Base-by-base conservation (phyloP, 2,113 vertebrate species). In the Clarias batrachus region DNA sequence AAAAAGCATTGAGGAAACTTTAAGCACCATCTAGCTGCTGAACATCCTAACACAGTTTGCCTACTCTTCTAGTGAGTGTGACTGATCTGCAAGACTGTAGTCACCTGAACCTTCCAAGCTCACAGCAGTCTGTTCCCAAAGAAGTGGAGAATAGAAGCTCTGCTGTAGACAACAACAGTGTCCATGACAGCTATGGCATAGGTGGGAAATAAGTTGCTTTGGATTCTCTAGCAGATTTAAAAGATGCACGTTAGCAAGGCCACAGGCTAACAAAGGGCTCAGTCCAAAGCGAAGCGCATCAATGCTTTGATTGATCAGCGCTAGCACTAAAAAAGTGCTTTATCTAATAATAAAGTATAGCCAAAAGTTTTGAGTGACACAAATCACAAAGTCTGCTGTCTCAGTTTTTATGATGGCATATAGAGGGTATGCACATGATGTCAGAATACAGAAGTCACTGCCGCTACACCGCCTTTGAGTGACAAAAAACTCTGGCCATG, bases 121-220 rank as follows among this genome's bases (percentile, higher is more conserved):
- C 96, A 1, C 96, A 95, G 25, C 97, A 96, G 0, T 96, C 97
- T 0, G 94, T 97, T 78, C 95, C 97, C 91, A 95, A 96, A 80
- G 97, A 97, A 90, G 96, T 93, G 89, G 94, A 92, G 1, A 68
- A 95, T 89, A 96, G 94, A 95, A 96, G 96, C 5, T 95, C 96
- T 93, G 96, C 97, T 96, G 97, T 97, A 96, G 97, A 96, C 54
- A 59, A 30, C 54, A 37, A 23, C 2, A 14, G 90, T 85, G 90
- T 85, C 86, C 95, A 94, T 41, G 96, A 96, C 90, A 96, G 94
- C 94, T 96, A 96, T 6, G 96, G 97, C 94, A 99, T 98, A 98
- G 97, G 97, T 97, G 97, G 97, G 97, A 93, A 94, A 73, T 30
- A 70, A 21, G 19, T 10, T 48, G 8, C 71, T 74, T 91, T 95